phyloP scores from a whole-genome alignment of 2,888 invertebrate genomes.

The Hirtodrosophila alboralis region DNA sequence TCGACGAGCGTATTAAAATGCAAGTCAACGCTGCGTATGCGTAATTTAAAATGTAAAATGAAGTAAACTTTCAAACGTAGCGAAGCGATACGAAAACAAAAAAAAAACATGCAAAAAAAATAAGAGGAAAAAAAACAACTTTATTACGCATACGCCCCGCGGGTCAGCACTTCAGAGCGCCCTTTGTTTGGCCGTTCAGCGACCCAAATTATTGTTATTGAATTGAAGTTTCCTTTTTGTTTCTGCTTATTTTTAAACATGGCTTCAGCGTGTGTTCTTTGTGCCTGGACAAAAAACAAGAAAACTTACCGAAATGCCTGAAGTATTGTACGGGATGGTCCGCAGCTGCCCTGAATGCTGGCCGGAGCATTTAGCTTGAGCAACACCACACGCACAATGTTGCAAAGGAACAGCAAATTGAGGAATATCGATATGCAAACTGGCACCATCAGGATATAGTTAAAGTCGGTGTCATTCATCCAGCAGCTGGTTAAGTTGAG shows the following conservation, averaged over 20 bases:
- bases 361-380: slow-evolving; percentile 90
- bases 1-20: slow-evolving; percentile 64
- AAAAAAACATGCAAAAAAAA: neutral
- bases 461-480: slow-evolving; percentile 90
- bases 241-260: slow-evolving; percentile 23
- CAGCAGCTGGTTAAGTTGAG: slow-evolving; percentile 86
- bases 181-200: slow-evolving; percentile 16
- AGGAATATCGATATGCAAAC: slow-evolving; percentile 92
- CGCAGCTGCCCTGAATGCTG: slow-evolving; percentile 87
- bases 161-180: slow-evolving; percentile 34
- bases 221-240: slow-evolving; percentile 36
- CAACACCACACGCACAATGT: slow-evolving; percentile 94
- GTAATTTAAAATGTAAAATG: slow-evolving; percentile 75
- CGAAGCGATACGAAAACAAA: slow-evolving; percentile 11
- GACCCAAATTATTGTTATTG: slow-evolving; percentile 49
- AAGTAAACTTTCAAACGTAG: slow-evolving; percentile 51
- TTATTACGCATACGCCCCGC: slow-evolving; percentile 70
- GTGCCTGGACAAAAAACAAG: neutral
- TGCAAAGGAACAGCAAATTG: slow-evolving; percentile 93
- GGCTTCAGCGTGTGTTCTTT: slow-evolving; percentile 2
- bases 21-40: slow-evolving; percentile 73
- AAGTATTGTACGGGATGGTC: slow-evolving; percentile 89
- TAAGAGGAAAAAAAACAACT: slow-evolving; percentile 27
- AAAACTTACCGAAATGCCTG: slow-evolving; percentile 89
- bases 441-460: slow-evolving; percentile 90